phyloP scores from a whole-genome alignment of 2,113 vertebrate genomes.

The Myiozetetes cayanensis region DNA sequence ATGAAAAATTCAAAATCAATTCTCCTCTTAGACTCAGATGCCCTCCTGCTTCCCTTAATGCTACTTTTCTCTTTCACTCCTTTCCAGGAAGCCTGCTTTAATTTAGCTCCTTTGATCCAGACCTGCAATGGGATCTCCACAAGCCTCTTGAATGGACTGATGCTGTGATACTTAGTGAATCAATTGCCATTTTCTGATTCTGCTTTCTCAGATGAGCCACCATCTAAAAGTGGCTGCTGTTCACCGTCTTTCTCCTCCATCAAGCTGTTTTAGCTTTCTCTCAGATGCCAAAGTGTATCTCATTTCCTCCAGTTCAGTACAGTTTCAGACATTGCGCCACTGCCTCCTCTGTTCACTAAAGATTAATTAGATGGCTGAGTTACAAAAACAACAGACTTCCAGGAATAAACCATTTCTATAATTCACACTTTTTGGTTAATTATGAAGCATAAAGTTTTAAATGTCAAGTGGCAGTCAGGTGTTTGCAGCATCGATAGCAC shows the following conservation, averaged over 20 bases:
- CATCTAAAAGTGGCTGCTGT: background rate
- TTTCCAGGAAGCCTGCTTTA: slow-evolving; percentile 44
- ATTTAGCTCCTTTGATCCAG: slow-evolving; percentile 40
- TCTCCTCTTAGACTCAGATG: background rate
- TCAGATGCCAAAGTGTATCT: background rate
- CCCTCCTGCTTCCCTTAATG: slow-evolving; percentile 14
- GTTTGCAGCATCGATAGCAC: background rate
- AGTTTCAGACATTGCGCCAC: background rate
- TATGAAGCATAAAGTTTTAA: background rate
- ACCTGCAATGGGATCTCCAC: background rate
- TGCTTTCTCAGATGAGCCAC: slow-evolving; percentile 35
- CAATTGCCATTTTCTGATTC: slow-evolving; percentile 25
- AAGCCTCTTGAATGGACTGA: background rate
- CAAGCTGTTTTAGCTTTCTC: background rate
- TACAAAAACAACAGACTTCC: background rate
- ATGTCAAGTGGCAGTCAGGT: background rate
- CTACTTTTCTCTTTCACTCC: background rate
- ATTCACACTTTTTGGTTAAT: background rate
- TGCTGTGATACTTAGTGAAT: slow-evolving; percentile 28
- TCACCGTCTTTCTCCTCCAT: background rate
- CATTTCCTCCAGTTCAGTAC: background rate
- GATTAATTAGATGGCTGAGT: background rate
- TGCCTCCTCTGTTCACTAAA: background rate
- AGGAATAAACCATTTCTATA: background rate
- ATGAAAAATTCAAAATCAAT: slow-evolving; percentile 48